Evolutionary conservation across 35 echinoderm and acorn worm genomes (phyloP), one percentile per base, ranked within the genome.

Genomic region (Hemicentrotus pulcherrimus): DNA sequence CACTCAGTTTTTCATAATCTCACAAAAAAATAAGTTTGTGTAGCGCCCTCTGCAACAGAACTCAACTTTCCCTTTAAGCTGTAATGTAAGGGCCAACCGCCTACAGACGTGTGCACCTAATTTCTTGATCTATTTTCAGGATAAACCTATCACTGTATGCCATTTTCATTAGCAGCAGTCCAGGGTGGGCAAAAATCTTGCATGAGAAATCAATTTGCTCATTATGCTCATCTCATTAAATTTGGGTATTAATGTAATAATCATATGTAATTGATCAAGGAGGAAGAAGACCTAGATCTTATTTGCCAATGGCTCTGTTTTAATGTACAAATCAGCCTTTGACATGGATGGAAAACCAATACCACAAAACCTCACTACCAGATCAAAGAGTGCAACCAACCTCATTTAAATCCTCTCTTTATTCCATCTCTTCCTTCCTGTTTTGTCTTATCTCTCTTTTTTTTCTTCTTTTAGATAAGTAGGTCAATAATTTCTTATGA

Each of bases 121-220:
- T 78, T 28, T 78, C 65, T 28, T 90, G 88, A 90, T 90, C 31
- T 47, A 90, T 90, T 90, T 90, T 90, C 88, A 90, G 45, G 88
- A 90, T 46, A 41, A 90, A 45, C 88, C 33, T 15, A 90, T 47
- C 33, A 5, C 88, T 90, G 32, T 33, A 90, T 90, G 88, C 46
- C 12, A 90, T 90, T 47, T 45, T 90, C 88, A 90, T 90, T 90
- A 90, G 32, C 32, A 90, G 32, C 88, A 90, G 46, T 47, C n/a
- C 88, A 47, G 88, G 88, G 88, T 90, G 88, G 88, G 88, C 88
- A 90, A 90, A 90, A 90, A 90, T 90, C 88, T 90, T 33, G 46
- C 88, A 90, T 90, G 88, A 90, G 45, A 88, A 90, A 90, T 35
- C 88, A 19, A 90, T 90, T 85, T 90, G 32, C 31, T 45, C 88